Conservation (phyloP, 2,888 invertebrate species). For the Cataglyphis cursor region DNA sequence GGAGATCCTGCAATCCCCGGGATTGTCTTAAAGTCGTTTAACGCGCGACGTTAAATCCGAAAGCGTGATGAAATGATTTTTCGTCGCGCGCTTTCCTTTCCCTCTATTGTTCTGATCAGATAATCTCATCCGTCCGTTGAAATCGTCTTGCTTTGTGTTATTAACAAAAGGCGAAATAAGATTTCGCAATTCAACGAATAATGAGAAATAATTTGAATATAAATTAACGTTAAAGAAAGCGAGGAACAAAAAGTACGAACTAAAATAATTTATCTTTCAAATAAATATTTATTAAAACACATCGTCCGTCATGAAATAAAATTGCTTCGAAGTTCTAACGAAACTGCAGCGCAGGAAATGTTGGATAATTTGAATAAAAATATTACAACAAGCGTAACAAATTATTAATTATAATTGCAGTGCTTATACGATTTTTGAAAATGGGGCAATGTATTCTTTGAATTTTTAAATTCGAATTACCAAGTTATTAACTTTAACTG, state of each 20-base stretch:
- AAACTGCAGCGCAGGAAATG: background rate
- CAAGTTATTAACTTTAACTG: background rate
- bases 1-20: slow-evolving; percentile 92
- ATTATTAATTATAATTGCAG: slow-evolving; percentile 12
- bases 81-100: background rate
- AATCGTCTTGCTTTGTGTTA: background rate
- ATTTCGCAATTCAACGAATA: background rate
- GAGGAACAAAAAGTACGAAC: background rate
- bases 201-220: slow-evolving; percentile 5
- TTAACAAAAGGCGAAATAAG: slow-evolving; percentile 13
- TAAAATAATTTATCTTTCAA: background rate
- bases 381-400: background rate
- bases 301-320: background rate
- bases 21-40: slow-evolving; percentile 11
- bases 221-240: background rate
- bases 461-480: background rate
- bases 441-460: background rate
- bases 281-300: background rate
- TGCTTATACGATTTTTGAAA: background rate
- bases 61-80: background rate
- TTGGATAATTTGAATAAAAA: background rate
- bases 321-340: background rate
- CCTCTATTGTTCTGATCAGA: background rate
- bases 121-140: slow-evolving; percentile 4
- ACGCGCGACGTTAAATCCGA: background rate